phyloP scores from a whole-genome alignment of 2,888 invertebrate genomes.

The Caenorhabditis sp. region DNA sequence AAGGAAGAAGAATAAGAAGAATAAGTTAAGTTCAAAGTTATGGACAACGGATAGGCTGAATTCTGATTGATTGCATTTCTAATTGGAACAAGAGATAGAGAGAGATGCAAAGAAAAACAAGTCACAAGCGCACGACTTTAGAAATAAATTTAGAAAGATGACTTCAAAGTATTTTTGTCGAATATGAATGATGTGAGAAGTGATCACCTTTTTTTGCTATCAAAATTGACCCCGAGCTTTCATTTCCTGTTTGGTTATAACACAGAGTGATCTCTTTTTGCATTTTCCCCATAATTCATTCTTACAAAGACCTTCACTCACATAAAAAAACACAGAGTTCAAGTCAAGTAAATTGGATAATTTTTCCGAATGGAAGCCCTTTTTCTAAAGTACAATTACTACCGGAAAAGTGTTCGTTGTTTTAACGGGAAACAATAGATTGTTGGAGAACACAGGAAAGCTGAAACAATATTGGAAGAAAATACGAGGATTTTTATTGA shows the following conservation, averaged over 20 bases:
- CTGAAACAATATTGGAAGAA: neutral
- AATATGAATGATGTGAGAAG: too few species aligned
- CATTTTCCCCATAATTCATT: neutral
- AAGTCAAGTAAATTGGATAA: neutral
- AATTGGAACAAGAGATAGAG: conserved; percentile 26
- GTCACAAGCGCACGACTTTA: neutral
- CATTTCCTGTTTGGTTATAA: conserved; percentile 1
- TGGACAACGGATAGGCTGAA: neutral
- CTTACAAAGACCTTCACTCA: neutral
- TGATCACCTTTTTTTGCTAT: neutral
- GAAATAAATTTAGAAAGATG: too few species aligned
- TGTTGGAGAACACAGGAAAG: neutral
- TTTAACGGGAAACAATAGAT: neutral
- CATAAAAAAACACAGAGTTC: conserved; percentile 11
- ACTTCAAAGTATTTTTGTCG: neutral
- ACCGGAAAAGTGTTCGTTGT: neutral
- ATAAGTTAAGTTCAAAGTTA: conserved; percentile 20
- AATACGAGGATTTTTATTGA: too few species aligned
- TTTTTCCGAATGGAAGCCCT: conserved; percentile 1
- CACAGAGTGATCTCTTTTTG: too few species aligned
- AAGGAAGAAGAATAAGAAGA: neutral
- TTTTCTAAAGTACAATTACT: neutral
- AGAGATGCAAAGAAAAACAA: neutral
- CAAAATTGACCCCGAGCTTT: neutral
- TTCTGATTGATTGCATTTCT: conserved; percentile 54